Evolutionary conservation across 1,140 invertebrate species (phyloP).

Genomic region (Alviniconcha marisindica): DNA sequence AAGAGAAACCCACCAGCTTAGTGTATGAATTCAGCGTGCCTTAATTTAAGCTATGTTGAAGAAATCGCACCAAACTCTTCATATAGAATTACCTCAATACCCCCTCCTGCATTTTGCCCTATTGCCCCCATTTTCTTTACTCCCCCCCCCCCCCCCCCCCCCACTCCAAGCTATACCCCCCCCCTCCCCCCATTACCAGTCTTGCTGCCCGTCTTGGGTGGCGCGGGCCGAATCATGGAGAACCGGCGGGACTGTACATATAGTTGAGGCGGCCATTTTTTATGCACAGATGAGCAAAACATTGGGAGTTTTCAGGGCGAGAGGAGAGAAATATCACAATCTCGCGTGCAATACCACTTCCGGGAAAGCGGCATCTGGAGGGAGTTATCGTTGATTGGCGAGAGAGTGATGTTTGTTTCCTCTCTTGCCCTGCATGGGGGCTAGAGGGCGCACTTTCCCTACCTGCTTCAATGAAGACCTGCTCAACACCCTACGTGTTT

Average conservation of each 20-base stretch:
- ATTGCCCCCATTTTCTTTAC: background rate
- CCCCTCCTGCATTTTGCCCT: background rate
- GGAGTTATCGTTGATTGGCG: too few relatives aligned
- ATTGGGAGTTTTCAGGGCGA: background rate
- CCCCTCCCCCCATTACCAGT: background rate
- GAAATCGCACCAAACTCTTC: background rate
- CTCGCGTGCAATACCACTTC: background rate
- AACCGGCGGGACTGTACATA: background rate
- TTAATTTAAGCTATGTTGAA: too few relatives aligned
- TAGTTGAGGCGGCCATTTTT: background rate
- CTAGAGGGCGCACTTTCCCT: too few relatives aligned
- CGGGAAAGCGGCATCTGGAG: too few relatives aligned
- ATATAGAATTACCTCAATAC: background rate
- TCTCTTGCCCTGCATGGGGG: too few relatives aligned
- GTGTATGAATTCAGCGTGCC: too few relatives aligned
- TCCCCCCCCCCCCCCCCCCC: background rate
- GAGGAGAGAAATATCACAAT: background rate
- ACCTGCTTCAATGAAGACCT: too few relatives aligned
- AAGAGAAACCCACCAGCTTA: too few relatives aligned
- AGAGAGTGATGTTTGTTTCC: too few relatives aligned
- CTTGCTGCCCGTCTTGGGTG: background rate
- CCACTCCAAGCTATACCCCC: background rate
- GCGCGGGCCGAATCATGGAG: background rate
- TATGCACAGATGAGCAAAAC: background rate
- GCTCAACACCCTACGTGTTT: too few relatives aligned